A percentile compares a stretch with the other conserved stretches of the same genome.
Conservation (phyloP, 2,113 vertebrate genomes). For the Phycodurus eques region DNA sequence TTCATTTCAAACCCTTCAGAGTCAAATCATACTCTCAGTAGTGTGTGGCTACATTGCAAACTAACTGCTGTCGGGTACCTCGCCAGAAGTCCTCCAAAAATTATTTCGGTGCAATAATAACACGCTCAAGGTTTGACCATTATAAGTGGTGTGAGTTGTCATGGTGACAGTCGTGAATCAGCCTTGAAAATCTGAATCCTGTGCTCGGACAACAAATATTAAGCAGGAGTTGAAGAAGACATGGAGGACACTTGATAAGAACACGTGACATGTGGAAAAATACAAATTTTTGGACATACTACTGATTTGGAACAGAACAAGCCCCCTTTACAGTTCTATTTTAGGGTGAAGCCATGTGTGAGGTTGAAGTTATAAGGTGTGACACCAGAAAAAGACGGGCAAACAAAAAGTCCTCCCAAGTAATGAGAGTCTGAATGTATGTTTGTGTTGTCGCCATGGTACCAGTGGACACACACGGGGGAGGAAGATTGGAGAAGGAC, state of each 20-base stretch:
- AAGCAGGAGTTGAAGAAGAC: slow-evolving; percentile 42
- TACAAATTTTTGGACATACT: background rate
- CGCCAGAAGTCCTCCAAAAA: background rate
- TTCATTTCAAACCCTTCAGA: background rate
- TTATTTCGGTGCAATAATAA: background rate
- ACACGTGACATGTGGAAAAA: no score
- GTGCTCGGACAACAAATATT: slow-evolving; percentile 46
- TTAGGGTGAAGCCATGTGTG: no score
- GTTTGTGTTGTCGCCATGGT: slow-evolving; percentile 61
- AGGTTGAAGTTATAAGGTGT: slow-evolving; percentile 2
- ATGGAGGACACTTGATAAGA: slow-evolving; percentile 26
- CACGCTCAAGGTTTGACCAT: background rate
- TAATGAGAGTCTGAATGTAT: slow-evolving; percentile 4
- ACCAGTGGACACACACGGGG: slow-evolving; percentile 69
- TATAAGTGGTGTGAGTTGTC: background rate
- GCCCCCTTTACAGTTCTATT: no score
- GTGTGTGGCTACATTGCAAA: background rate
- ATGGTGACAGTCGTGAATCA: background rate
- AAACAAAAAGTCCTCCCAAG: background rate
- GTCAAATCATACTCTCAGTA: background rate
- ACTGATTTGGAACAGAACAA: background rate
- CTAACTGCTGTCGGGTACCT: background rate
- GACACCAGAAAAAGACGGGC: slow-evolving; percentile 3
- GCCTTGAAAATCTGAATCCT: slow-evolving; percentile 9
- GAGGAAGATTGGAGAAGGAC: slow-evolving; percentile 67